Evolutionary conservation across 1,140 invertebrate species (phyloP), one percentile per base, ranked within the genome.

Genomic region (Papilio polyxenes): DNA sequence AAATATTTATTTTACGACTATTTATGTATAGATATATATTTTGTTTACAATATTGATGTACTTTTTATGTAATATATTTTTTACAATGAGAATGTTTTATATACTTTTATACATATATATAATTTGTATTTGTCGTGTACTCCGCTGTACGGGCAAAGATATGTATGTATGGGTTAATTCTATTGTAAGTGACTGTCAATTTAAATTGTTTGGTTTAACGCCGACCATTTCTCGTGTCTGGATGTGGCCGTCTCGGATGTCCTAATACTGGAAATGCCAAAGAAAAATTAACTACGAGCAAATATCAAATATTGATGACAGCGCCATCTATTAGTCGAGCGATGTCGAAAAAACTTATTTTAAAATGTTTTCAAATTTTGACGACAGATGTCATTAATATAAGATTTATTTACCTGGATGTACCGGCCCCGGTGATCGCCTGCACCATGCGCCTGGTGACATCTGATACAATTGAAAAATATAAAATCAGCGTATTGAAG

Each of bases 371-470:
- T 20, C 17, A 0, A 20, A 59, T 20, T 59, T 59, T 5, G 56
- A 62, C 49, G 17, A 62, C 48, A 75, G 17, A 75, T 65, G 62
- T 65, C 62, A 20, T 11, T n/a, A 51, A 20, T 79, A 31, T 77
- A 23, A 20, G 78, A 48, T 76, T 51, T 37, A 81, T 81, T 85
- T 86, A 92, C 92, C 87, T 87, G 88, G 90, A 80, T 90, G 89
- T n/a, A 91, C 80, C 0, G 91, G 87, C 2, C 83, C 92, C 5
- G 92, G 92, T 0, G 92, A 92, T 3, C 92, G 87, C 8, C 91
- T 85, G 82, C 88, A 91, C 91, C 91, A 93, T 0, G 90, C 87
- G 0, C 90, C 88, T 0, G 91, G 90, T 2, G 92, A 88, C 90
- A 93, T 89, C 92, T 93, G 88, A 40, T 56, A 80, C 74, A 20